Base-by-base conservation (phyloP, 2,113 vertebrate species). In the Nerophis lumbriciformis region DNA sequence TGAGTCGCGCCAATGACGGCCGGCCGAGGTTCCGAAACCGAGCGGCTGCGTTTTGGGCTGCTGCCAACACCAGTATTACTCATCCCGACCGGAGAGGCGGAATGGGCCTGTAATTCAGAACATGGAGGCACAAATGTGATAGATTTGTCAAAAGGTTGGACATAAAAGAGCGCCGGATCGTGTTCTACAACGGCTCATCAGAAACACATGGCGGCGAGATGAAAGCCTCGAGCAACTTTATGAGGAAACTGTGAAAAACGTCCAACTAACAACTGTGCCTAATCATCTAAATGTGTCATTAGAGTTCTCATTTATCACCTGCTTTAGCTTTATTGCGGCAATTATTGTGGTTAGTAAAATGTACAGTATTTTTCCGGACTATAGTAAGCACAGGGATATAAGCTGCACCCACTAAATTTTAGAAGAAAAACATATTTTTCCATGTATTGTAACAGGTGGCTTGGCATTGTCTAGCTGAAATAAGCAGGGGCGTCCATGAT, bases 51-150 rank as follows among this genome's bases (percentile, higher is more conserved):
- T 53, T 82, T 68, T 86, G 82, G 81, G 74, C 69, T 49, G 65
- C 69, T 57, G 83, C 82, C 82, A 86, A 82, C 73, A 74, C 75
- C 75, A 69, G 71, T 78, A 85, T 86, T 65, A 85, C 72, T 85
- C 80, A 85, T 83, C 75, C 39, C 65, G 83, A 82, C 79, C 79
- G 72, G 73, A 75, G 81, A 82, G 78, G 81, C 80, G 79, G 69
- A 85, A 83, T 81, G 81, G 73, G 77, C 73, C 79, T 88, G 85
- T 87, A 85, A 84, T 84, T 81, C 80, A 71, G 77, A 75, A 76
- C 77, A 63, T 6, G 65, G 76, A 80, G 66, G 74, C 67, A 83
- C 57, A 53, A 78, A 80, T 80, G 80, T 83, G 85, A 87, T 82
- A 77, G 80, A 86, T 86, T 78, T 80, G 83, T 79, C 77, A 81